A percentile compares a stretch with the other conserved stretches of the same genome.
phyloP scores from a whole-genome alignment of 2,888 invertebrate genomes.

The Drosophila mettleri region DNA sequence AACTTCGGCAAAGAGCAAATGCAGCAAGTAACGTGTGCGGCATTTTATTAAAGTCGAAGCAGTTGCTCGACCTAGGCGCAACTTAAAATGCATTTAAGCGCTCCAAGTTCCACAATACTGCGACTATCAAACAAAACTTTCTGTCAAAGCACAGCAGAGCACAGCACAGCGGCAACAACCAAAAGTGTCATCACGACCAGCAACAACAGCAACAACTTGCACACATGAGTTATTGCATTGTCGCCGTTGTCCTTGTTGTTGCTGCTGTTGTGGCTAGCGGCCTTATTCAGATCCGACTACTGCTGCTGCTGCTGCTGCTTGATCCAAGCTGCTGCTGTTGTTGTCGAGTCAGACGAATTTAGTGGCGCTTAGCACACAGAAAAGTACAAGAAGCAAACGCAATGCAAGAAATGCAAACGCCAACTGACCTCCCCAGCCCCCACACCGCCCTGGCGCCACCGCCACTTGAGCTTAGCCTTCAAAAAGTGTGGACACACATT shows the following conservation, averaged over 20 bases:
- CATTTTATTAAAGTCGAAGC: conserved; percentile 66
- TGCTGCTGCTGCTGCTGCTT: conserved; percentile 26
- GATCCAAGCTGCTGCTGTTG: conserved; percentile 48
- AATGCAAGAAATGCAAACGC: conserved; percentile 60
- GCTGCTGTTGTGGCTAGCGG: conserved; percentile 43
- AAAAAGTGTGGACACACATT: conserved; percentile 69
- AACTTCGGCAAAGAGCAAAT: conserved; percentile 13
- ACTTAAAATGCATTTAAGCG: conserved; percentile 70
- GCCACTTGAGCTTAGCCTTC: conserved; percentile 51
- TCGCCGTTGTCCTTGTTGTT: conserved; percentile 44
- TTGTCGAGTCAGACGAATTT: conserved; percentile 66
- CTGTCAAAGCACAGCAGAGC: conserved; percentile 51
- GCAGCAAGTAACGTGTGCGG: conserved; percentile 50
- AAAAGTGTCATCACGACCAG: conserved; percentile 35
- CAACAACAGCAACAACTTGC: conserved; percentile 33
- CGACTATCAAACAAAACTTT: conserved; percentile 70
- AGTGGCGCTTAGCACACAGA: conserved; percentile 68
- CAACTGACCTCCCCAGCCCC: conserved; percentile 26
- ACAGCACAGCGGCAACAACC: conserved; percentile 40
- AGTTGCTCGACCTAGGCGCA: conserved; percentile 29
- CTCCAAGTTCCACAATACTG: conserved; percentile 63
- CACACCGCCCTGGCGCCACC: not conserved
- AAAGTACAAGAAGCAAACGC: conserved; percentile 36
- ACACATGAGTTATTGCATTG: conserved; percentile 75
- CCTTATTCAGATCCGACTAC: conserved; percentile 34